phyloP scores from a whole-genome alignment of 1,140 invertebrate species.

The Hesperophylax magnus region DNA sequence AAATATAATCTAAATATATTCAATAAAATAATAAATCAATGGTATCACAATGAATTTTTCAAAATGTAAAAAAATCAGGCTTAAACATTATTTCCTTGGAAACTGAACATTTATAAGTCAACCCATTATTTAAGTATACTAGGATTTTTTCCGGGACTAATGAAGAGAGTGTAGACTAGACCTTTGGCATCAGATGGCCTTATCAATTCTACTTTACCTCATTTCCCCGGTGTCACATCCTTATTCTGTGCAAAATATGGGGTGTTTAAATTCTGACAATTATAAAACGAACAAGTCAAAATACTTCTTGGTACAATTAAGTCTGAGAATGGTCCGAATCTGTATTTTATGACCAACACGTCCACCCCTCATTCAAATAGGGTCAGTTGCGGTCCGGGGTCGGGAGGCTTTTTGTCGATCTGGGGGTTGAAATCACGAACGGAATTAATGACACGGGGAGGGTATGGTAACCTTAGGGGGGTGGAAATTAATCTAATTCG shows the following conservation, averaged over 20 bases:
- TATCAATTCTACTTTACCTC: too few species aligned
- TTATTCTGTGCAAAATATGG: not conserved
- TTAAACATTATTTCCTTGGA: too few species aligned
- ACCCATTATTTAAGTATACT: too few species aligned
- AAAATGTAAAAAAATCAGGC: too few species aligned
- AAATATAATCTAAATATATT: too few species aligned
- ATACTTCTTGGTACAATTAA: slow-evolving; percentile 30
- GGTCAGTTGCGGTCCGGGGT: slow-evolving; percentile 19
- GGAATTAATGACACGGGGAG: slow-evolving; percentile 42
- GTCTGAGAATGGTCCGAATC: slow-evolving; percentile 35
- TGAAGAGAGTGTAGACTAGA: too few species aligned
- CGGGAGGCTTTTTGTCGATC: slow-evolving; percentile 38
- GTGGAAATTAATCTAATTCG: slow-evolving; percentile 43
- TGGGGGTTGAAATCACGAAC: slow-evolving; percentile 38
- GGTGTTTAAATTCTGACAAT: slow-evolving; percentile 25
- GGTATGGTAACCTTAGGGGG: slow-evolving; percentile 40
- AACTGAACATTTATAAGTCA: too few species aligned
- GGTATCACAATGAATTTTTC: too few species aligned
- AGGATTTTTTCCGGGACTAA: too few species aligned
- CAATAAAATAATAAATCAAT: too few species aligned
- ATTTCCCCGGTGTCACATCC: not conserved
- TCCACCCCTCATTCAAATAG: slow-evolving; percentile 10
- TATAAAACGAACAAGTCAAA: slow-evolving; percentile 26
- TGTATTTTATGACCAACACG: slow-evolving; percentile 40
- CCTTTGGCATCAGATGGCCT: too few species aligned